Percentiles rank a stretch among this genome's conserved stretches.
These are phyloP conservation scores for Paramisgurnus dabryanus DNA, from an alignment of 2,113 vertebrate genomes.

Conservation along the genomic window DNA sequence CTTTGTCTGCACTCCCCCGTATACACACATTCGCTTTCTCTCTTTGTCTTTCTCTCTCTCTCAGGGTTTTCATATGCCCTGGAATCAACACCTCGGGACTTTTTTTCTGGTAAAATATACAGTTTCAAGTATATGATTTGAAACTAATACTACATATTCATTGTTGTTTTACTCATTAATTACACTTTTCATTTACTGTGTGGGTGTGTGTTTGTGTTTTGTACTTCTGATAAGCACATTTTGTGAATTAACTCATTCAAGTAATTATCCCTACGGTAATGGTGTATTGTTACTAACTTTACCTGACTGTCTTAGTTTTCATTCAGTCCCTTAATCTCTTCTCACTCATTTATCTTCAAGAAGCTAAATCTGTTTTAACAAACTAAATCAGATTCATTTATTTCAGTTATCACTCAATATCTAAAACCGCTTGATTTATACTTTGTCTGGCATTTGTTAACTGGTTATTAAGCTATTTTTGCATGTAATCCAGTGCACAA, in stretches of 20 bases:
- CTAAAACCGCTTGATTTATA: too few relatives aligned
- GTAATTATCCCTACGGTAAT: neutral
- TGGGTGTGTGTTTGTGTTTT: slow-evolving; percentile 8
- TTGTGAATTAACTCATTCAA: too few relatives aligned
- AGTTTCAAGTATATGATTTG: slow-evolving; percentile 33
- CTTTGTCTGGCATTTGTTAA: too few relatives aligned
- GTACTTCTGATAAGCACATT: too few relatives aligned
- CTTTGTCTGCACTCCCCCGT: neutral
- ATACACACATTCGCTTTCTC: neutral
- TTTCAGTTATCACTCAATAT: too few relatives aligned
- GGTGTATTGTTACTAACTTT: slow-evolving; percentile 11
- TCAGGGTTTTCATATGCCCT: slow-evolving; percentile 75
- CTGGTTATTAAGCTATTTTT: too few relatives aligned
- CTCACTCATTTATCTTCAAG: too few relatives aligned
- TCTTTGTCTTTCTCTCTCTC: slow-evolving; percentile 10
- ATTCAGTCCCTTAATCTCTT: neutral
- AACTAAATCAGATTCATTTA: too few relatives aligned
- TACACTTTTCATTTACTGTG: slow-evolving; percentile 1
- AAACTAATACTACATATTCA: slow-evolving; percentile 8
- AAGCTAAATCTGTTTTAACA: too few relatives aligned
- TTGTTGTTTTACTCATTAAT: neutral
- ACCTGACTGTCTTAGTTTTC: neutral
- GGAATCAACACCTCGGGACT: slow-evolving; percentile 68
- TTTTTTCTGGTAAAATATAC: slow-evolving; percentile 71
- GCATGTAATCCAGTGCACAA: too few relatives aligned